phyloP scores from a whole-genome alignment of 2,113 vertebrate genomes.

The Rhegmatorhina hoffmannsi region DNA sequence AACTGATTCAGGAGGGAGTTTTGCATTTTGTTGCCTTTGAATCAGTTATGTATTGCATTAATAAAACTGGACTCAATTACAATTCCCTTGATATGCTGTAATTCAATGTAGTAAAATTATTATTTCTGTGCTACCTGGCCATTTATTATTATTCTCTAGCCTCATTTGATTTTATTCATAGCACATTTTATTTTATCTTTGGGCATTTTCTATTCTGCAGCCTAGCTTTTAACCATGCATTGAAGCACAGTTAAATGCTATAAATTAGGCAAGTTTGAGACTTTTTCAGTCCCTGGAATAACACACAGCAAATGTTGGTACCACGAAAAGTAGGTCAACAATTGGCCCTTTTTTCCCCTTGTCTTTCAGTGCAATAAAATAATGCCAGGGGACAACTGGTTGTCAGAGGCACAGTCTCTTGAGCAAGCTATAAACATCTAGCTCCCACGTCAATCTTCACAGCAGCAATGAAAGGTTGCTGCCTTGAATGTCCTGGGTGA shows the following conservation, averaged over 20 bases:
- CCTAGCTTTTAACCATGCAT: not conserved
- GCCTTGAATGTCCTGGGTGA: not conserved
- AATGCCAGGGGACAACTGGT: not conserved
- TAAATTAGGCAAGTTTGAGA: not conserved
- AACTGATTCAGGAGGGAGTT: slow-evolving; percentile 35
- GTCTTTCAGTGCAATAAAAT: not conserved
- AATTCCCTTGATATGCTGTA: slow-evolving; percentile 9
- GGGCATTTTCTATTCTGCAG: not conserved
- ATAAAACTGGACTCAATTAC: slow-evolving; percentile 36
- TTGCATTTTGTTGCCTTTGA: not conserved
- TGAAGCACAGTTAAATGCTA: not conserved
- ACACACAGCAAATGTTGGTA: not conserved
- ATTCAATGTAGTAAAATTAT: not conserved
- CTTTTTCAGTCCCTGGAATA: not conserved
- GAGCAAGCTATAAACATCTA: not conserved
- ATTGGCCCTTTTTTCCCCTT: not conserved
- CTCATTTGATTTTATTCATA: not conserved
- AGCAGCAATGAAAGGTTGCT: not conserved
- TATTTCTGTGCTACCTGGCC: slow-evolving; percentile 9
- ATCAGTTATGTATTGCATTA: slow-evolving; percentile 30
- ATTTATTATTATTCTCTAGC: not conserved
- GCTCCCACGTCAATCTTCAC: not conserved
- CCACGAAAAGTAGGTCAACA: not conserved
- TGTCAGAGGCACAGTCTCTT: not conserved
- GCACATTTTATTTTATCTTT: not conserved